These are phyloP conservation scores for Cydia splendana DNA, from an alignment of 1,140 invertebrate genomes.

Conservation along the genomic window DNA sequence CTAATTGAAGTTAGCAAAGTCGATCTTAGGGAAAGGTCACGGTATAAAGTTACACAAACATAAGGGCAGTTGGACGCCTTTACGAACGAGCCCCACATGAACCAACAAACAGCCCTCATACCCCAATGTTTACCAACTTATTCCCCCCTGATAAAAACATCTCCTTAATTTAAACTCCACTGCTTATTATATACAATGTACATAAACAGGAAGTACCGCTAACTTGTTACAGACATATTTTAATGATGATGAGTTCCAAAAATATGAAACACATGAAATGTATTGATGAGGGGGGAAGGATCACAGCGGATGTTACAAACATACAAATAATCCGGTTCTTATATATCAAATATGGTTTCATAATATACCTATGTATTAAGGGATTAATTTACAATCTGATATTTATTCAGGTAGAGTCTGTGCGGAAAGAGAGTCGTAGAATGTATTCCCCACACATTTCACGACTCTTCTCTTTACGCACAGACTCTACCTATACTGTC, in stretches of 20 bases:
- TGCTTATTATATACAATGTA: not conserved
- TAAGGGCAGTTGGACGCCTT: not conserved
- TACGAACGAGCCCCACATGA: not conserved
- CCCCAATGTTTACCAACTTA: constrained; percentile 13
- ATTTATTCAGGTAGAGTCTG: too few relatives aligned
- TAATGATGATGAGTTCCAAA: not conserved
- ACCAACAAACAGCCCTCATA: constrained; percentile 17
- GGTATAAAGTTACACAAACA: constrained; percentile 25
- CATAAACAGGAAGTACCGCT: not conserved
- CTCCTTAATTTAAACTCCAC: not conserved
- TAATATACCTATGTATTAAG: too few relatives aligned
- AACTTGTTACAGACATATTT: not conserved
- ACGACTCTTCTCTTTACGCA: too few relatives aligned
- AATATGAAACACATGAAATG: not conserved
- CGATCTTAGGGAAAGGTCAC: not conserved
- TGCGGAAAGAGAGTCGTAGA: too few relatives aligned
- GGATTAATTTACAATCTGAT: too few relatives aligned
- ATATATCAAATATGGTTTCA: too few relatives aligned
- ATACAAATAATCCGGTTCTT: too few relatives aligned
- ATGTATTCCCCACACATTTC: too few relatives aligned
- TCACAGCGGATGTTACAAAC: too few relatives aligned
- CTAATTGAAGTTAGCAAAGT: not conserved
- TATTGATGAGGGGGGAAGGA: not conserved
- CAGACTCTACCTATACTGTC: too few relatives aligned
- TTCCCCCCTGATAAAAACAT: not conserved